Evolutionary conservation across 2,888 invertebrate genomes (phyloP), one percentile per base, ranked within the genome.

Genomic region (Autographa pulchrina): DNA sequence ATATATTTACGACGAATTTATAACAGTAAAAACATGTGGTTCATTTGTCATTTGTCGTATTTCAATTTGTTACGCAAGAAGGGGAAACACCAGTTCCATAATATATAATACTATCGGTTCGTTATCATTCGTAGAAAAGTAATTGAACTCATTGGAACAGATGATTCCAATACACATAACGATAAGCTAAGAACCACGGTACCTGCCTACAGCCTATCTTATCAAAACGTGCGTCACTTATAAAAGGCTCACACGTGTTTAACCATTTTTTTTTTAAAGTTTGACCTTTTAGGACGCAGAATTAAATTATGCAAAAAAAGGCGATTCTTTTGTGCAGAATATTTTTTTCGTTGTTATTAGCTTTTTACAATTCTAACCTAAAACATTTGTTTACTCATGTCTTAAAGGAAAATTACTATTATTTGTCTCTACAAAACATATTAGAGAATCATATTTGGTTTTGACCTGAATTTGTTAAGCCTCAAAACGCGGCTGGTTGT

Each of bases 111-210:
- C 16, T 72, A 64, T 59, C 41, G 16, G 61, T 35, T 35, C 14
- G 43, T 62, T 74, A 65, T 71, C 58, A 38, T 69, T 65, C 25
- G 20, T 60, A 60, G 58, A 78, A 70, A 75, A 66, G 56, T 65
- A 68, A 65, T 67, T 62, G 60, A 75, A 70, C 65, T 62, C 64
- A 41, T 35, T 16, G 61, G 52, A 69, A 59, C 62, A 69, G 62
- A 62, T 74, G 63, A 66, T 16, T 63, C 2, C 32, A 11, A 52
- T 64, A 62, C 13, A 31, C 43, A 48, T 77, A n/a, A 74, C 56
- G 61, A 78, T 73, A 73, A 56, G 59, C 63, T 70, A 31, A 48
- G 18, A 61, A 64, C 43, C 48, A 74, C 56, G 52, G 58, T 25
- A 54, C 20, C 20, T 18, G 31, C 18, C 35, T 25, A 63, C 20